Base-by-base conservation (phyloP, 2,888 invertebrate genomes). In the Cheilosia vulpina region DNA sequence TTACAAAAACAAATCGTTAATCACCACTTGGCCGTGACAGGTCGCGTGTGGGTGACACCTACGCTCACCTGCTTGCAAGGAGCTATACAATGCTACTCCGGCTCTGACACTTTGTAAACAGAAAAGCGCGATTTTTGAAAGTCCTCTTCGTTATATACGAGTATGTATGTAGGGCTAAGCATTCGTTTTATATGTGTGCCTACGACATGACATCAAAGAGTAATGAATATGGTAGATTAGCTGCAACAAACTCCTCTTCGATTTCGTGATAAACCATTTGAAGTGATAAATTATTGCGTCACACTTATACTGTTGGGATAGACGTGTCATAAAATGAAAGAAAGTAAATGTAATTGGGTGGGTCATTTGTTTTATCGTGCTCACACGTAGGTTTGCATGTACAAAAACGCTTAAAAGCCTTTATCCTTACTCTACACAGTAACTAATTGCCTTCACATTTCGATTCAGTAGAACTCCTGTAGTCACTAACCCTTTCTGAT, bases 221-320 rank as follows among this genome's bases (percentile, higher is more conserved):
- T 69, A 63, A 81, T 76, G 75, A 69, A 65, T 76, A 63, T 75
- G 41, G 55, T 47, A 66, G 62, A 72, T 83, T 50, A 78, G 38
- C 47, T 66, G 66, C 72, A 68, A 66, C 60, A 50, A 71, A 83
- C 72, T 78, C 72, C 66, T 83, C 72, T 83, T 78, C 82, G 53
- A 77, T 78, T 83, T 72, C 66, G 66, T 83, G 77, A 83, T 83
- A 78, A 72, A 78, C 21, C 50, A 47, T 83, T 62, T 55, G 41
- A 31, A 55, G 47, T 50, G 77, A 68, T 78, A 83, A 72, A 83
- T 68, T 66, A 72, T 45, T 55, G 19, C 31, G 57, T 38, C 71
- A 43, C 34, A 60, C 15, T 45, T 38, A n/a, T 50, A 31, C 31
- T 53, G 45, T 24, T 65, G n/a, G 21, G 41, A 11, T 34, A 19